Base-by-base conservation (phyloP, 2,888 invertebrate species). In the Ornithoptera priamus region DNA sequence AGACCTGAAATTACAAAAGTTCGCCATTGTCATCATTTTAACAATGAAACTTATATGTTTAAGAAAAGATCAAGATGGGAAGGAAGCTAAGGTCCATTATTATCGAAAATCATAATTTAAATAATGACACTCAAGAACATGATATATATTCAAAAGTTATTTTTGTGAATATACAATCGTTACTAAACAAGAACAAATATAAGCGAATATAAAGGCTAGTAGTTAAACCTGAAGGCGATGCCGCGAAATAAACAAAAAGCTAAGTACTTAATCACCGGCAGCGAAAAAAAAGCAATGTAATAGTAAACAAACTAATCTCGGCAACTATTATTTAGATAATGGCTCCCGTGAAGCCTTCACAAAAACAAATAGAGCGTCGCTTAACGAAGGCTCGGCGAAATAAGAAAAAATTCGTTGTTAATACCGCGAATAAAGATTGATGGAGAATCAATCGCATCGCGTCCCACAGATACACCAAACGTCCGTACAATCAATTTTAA, bases 401-500 rank as follows among this genome's bases (percentile, higher is more conserved):
- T 65, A 71, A 73, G 76, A 80, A 80, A 81, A 82, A 85, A 83
- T 17, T 83, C 85, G 84, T 81, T 80, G 81, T 84, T 85, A 86
- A 85, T 83, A 80, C 81, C 81, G 83, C 84, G 85, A 90, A 92
- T 90, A 88, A 92, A 91, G 92, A 92, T 92, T 91, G 89, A 92
- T 90, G 90, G 84, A 85, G 87, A 91, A 92, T 92, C 92, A 92
- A 92, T 92, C 90, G 88, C 77, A 79, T 75, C 86, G 79, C 84
- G 87, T 86, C 86, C 84, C 86, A 76, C 83, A 86, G 87, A 88
- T 87, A 90, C 87, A 87, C 82, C 83, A 80, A 82, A 85, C 84
- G 88, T 85, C 88, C 86, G 80, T 78, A 83, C 90, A 88, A 92
- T 92, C 92, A 92, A 92, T 92, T 91, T 91, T 91, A 92, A 92